Base-by-base conservation (phyloP, 2,888 invertebrate genomes). In the Crocallis elinguaria region DNA sequence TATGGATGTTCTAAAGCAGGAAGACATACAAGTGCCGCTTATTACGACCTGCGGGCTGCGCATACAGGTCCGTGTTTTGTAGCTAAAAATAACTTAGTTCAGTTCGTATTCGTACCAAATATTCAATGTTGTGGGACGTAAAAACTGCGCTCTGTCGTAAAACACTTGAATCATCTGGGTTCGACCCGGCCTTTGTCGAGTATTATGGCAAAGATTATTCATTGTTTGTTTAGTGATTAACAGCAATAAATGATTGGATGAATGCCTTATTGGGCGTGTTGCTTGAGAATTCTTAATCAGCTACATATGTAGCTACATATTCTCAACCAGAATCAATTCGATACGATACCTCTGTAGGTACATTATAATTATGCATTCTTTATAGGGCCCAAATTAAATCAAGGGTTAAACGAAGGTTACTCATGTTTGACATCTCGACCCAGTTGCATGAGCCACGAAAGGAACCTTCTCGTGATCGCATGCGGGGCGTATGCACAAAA, bases 61-160 rank as follows among this genome's bases (percentile, higher is more conserved):
- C 19, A 17, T 7, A 21, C 36, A 19, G 12, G 21, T 36, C 19
- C 12, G 19, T 21, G 12, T 21, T 12, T 21, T 21, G 19, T 7
- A 14, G 36, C 36, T 36, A 36, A 21, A 36, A 36, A 36, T 36
- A 36, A 21, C 36, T 9, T n/a, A n/a, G n/a, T n/a, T n/a, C n/a
- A n/a, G n/a, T n/a, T n/a, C 11, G 27, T 3, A 4, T 33, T 2
- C 11, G 12, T 12, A 36, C 36, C 12, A 36, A 36, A 36, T 36
- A 36, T 21, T 12, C 19, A 14, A 35, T 38, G 21, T 38, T 38
- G 23, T 21, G 14, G 37, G 25, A 17, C n/a, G 33, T 16, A 17
- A 8, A 33, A 16, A 33, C 11, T 33, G 33, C 14, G 32, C 14
- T n/a, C n/a, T 33, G 29, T 17, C 33, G 17, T 33, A 33, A 11